phyloP scores from a whole-genome alignment of 1,140 invertebrate genomes.

The Drosophila pallidifrons region DNA sequence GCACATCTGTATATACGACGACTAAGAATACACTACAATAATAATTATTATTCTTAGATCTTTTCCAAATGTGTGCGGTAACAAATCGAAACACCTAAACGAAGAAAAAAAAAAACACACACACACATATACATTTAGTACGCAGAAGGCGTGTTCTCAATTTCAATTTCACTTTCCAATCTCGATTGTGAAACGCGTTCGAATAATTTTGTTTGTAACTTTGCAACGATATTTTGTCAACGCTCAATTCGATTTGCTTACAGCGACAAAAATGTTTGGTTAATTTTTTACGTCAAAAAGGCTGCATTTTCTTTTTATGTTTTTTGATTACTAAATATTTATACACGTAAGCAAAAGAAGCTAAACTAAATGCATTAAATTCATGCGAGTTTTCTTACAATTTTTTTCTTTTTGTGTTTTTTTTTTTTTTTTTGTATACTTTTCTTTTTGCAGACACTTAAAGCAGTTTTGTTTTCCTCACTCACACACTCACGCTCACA shows the following conservation, averaged over 20 bases:
- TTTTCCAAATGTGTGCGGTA: conserved; percentile 32
- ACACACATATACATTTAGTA: conserved; percentile 4
- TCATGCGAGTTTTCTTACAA: conserved; percentile 51
- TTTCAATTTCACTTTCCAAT: conserved; percentile 1
- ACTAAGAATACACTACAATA: conserved; percentile 33
- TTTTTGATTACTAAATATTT: conserved; percentile 40
- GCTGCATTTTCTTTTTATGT: conserved; percentile 28
- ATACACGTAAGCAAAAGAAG: conserved; percentile 62
- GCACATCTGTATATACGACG: conserved; percentile 16
- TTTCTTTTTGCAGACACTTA: conserved; percentile 61
- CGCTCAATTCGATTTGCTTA: conserved; percentile 26
- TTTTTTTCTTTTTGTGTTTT: conserved; percentile 11
- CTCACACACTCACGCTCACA: conserved; percentile 19
- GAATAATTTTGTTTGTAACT: conserved; percentile 8
- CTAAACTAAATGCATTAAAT: conserved; percentile 69
- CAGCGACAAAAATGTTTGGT: conserved; percentile 33
- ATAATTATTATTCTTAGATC: conserved; percentile 23
- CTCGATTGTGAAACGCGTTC: not conserved
- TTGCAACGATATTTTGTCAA: conserved; percentile 27
- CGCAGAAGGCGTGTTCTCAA: not conserved
- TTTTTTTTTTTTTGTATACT: conserved; percentile 4
- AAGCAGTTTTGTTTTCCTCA: conserved; percentile 61
- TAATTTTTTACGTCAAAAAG: conserved; percentile 47
- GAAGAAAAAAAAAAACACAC: not conserved
- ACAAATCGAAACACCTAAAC: conserved; percentile 26